Evolutionary conservation across 2,797 vertebrate species (phyloP), one percentile per base, ranked within the genome.

Genomic region (Agapornis canus): DNA sequence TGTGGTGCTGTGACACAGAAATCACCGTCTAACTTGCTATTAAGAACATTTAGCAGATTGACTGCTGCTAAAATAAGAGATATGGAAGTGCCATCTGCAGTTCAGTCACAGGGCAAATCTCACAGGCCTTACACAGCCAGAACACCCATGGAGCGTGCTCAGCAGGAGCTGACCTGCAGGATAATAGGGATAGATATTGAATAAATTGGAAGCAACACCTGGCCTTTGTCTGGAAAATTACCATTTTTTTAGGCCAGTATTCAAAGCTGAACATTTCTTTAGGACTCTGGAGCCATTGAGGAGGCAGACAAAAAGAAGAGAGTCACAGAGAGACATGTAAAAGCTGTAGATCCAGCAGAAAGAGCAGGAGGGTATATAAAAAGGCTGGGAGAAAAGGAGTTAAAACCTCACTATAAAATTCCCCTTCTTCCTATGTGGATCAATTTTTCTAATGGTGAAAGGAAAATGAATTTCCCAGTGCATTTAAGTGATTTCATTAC

Each of bases 221-320:
- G 80, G 78, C 68, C 82, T 90, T 95, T 97, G 80, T 96, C 73
- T 93, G 92, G 92, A 92, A 91, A 96, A 95, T 93, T 87, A 89
- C 85, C 94, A 87, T 89, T 92, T 91, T 95, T 94, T 97, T 89
- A 96, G 94, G 92, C 90, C 91, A 94, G 2, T 76, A 92, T 96
- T 97, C 94, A 96, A 96, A 95, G 94, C 91, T 51, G 82, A 93
- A 93, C 78, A 75, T 95, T 97, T 97, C 94, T 97, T 96, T 96
- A 95, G 89, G 96, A 94, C 90, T 97, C 89, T 84, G 94, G 90
- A 95, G 86, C 92, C 93, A 92, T 91, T 95, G 94, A 96, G 94
- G 87, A 95, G 73, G 87, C 95, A 96, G 93, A 95, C 94, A 96
- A 96, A 97, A 91, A 95, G 94, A 92, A 90, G 78, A 94, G 87